Evolutionary conservation across 2,888 invertebrate species (phyloP).

Genomic region (Perithous albicinctus): DNA sequence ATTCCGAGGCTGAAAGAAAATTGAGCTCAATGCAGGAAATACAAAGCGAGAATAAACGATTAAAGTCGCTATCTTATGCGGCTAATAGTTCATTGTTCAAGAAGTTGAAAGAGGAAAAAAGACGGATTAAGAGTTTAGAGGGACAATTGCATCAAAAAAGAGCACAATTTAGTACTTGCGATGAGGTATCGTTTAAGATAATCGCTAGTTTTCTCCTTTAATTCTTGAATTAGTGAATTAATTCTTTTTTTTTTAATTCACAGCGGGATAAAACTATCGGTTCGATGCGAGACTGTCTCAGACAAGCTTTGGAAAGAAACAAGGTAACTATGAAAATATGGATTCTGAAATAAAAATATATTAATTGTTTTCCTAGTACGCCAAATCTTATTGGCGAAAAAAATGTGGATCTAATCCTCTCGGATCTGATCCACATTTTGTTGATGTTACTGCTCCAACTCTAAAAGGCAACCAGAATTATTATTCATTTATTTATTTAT

Average conservation of each 20-base stretch:
- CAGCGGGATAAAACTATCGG: slow-evolving; percentile 73
- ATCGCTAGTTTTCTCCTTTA: not conserved
- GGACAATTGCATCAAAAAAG: slow-evolving; percentile 71
- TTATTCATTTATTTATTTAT: too few species aligned
- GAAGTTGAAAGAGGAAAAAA: slow-evolving; percentile 75
- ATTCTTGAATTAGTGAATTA: not conserved
- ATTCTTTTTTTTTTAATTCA: slow-evolving; percentile 25
- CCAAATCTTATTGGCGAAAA: too few species aligned
- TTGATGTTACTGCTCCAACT: too few species aligned
- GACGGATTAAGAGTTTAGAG: slow-evolving; percentile 68
- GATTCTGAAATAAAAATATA: too few species aligned
- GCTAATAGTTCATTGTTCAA: slow-evolving; percentile 75
- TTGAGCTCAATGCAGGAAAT: slow-evolving; percentile 72
- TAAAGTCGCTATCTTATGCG: slow-evolving; percentile 73
- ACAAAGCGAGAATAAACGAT: slow-evolving; percentile 73
- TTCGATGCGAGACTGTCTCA: slow-evolving; percentile 73
- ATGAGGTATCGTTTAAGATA: slow-evolving; percentile 68
- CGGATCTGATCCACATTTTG: too few species aligned
- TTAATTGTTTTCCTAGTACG: too few species aligned
- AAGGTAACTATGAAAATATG: slow-evolving; percentile 69
- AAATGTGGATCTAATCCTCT: too few species aligned
- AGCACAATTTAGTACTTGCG: slow-evolving; percentile 53
- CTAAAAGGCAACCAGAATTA: too few species aligned
- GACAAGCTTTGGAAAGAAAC: slow-evolving; percentile 74
- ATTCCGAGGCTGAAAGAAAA: slow-evolving; percentile 75